Conservation (phyloP, 2,797 vertebrate genomes). For the Coccyzus lansbergi region DNA sequence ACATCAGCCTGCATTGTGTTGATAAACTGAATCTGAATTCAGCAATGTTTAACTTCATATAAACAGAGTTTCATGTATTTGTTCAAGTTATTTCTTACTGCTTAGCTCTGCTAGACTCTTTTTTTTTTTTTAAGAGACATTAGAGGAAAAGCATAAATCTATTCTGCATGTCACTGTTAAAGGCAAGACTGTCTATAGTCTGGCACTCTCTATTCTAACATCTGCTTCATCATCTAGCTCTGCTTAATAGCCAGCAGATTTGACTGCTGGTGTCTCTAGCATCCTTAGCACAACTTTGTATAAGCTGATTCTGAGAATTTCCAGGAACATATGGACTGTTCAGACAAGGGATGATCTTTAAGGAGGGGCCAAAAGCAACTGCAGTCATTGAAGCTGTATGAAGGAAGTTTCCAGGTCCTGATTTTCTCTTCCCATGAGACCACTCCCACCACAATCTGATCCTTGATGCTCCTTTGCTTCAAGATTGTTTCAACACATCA, state of each 20-base stretch:
- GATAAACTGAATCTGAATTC: background rate
- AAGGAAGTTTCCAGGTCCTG: background rate
- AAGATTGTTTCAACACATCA: background rate
- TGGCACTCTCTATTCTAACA: conserved; percentile 2
- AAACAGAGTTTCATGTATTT: background rate
- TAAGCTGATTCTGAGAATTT: conserved; percentile 68
- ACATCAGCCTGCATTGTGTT: background rate
- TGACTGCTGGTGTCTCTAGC: conserved; percentile 42
- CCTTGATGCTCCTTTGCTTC: background rate
- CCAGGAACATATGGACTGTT: conserved; percentile 42
- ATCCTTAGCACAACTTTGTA: conserved; percentile 55
- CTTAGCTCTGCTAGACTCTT: background rate
- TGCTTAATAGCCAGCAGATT: conserved; percentile 68
- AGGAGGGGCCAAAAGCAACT: conserved; percentile 4
- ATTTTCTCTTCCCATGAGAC: background rate
- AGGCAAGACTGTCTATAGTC: background rate
- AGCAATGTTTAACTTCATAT: background rate
- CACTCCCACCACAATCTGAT: background rate
- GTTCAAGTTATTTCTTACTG: background rate
- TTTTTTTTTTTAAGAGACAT: background rate
- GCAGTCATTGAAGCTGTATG: background rate
- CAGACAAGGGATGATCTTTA: background rate
- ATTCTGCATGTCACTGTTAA: background rate
- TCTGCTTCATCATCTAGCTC: conserved; percentile 32
- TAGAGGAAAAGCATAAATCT: background rate